Evolutionary conservation across 2,888 invertebrate species (phyloP).

Genomic region (Synanthedon tipuliformis): DNA sequence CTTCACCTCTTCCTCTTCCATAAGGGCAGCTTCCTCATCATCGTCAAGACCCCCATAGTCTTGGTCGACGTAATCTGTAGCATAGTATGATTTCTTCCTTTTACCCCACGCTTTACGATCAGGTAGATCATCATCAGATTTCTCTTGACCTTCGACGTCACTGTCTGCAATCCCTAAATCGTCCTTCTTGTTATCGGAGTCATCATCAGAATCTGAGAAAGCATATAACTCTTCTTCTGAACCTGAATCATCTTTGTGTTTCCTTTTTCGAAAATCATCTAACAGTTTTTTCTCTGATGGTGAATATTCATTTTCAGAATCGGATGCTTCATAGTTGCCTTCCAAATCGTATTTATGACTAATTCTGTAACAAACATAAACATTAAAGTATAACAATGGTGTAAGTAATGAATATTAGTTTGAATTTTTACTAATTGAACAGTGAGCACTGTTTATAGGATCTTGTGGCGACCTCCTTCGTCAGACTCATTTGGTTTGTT

Average conservation of each 20-base stretch:
- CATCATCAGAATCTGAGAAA: constrained; percentile 64
- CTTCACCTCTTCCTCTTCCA: constrained; percentile 86
- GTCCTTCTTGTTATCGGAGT: constrained; percentile 53
- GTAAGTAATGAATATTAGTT: too few relatives aligned
- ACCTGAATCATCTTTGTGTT: constrained; percentile 56
- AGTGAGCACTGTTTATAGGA: too few relatives aligned
- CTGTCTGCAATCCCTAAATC: constrained; percentile 71
- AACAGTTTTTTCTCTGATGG: constrained; percentile 74
- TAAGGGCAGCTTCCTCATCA: constrained; percentile 77
- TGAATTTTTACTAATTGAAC: too few relatives aligned
- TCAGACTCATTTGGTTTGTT: too few relatives aligned
- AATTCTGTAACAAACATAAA: constrained; percentile 36
- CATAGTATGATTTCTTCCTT: constrained; percentile 81
- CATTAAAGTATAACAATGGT: too few relatives aligned
- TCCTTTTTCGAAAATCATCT: constrained; percentile 69
- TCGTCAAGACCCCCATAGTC: constrained; percentile 80
- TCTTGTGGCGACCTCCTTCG: too few relatives aligned
- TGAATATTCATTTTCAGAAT: constrained; percentile 80
- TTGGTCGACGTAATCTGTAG: constrained; percentile 89
- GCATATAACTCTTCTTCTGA: constrained; percentile 75
- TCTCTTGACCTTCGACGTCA: constrained; percentile 82
- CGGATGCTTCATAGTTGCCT: constrained; percentile 74
- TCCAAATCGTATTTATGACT: constrained; percentile 47
- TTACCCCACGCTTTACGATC: constrained; percentile 91
- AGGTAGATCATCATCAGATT: constrained; percentile 77